Percentiles rank a stretch among this genome's conserved stretches.
These are phyloP conservation scores for Netelia melanura DNA, from an alignment of 2,888 invertebrate species.

Conservation along the genomic window DNA sequence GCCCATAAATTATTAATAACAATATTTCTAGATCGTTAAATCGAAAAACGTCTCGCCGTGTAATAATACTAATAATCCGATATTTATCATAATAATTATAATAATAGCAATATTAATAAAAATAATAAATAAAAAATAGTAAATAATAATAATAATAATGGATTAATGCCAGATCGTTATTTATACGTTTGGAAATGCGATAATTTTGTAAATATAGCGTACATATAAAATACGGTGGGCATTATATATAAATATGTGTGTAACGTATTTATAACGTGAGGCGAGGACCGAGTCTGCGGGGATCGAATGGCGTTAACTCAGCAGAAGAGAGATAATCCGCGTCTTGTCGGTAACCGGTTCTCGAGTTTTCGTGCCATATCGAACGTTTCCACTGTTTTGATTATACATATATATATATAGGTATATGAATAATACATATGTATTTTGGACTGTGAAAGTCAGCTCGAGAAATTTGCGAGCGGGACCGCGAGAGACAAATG, in stretches of 20 bases:
- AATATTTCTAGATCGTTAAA: too few species aligned
- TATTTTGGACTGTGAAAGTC: background rate
- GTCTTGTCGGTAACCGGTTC: conserved; percentile 58
- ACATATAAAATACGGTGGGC: conserved; percentile 21
- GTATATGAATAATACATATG: background rate
- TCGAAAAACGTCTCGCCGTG: too few species aligned
- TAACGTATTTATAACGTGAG: conserved; percentile 4
- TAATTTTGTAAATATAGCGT: background rate
- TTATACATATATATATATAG: background rate
- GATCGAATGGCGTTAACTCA: conserved; percentile 47
- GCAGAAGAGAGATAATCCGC: conserved; percentile 45
- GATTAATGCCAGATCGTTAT: background rate
- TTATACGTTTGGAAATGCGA: background rate
- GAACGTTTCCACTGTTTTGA: conserved; percentile 19
- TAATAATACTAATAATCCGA: too few species aligned
- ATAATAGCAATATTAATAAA: background rate
- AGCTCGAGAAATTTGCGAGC: conserved; percentile 39
- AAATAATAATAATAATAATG: conserved; percentile 9
- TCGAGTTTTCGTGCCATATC: conserved; percentile 37
- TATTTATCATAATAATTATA: background rate
- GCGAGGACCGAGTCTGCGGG: conserved; percentile 24
- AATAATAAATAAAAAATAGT: background rate
- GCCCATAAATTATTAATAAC: too few species aligned
- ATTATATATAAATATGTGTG: conserved; percentile 21
- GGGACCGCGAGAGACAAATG: conserved; percentile 47